A percentile compares a stretch with the other conserved stretches of the same genome.
These are phyloP conservation scores for Criorhina ranunculi DNA, from an alignment of 2,888 invertebrate genomes.

Conservation along the genomic window DNA sequence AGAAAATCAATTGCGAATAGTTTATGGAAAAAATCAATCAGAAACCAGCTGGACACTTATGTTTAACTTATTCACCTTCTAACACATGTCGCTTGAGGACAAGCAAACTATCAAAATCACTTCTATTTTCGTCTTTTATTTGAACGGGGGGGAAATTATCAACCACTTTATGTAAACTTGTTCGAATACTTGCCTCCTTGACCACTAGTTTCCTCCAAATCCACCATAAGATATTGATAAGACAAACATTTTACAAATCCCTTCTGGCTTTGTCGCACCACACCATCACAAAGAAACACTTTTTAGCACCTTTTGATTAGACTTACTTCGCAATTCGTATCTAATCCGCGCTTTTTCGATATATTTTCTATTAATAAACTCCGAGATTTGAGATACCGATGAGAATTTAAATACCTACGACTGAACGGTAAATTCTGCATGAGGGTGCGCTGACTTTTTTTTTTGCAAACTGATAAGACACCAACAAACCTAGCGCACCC, in stretches of 20 bases:
- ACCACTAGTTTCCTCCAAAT: background rate
- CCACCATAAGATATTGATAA: too few species aligned
- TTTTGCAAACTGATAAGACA: conserved; percentile 53
- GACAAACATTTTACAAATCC: background rate
- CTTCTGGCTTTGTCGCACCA: background rate
- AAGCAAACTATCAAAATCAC: background rate
- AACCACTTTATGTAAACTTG: background rate
- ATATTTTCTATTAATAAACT: conserved; percentile 20
- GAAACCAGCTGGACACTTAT: too few species aligned
- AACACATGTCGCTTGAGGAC: background rate
- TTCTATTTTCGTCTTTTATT: background rate
- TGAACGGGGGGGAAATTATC: background rate
- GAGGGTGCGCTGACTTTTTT: conserved; percentile 44
- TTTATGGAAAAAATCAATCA: too few species aligned
- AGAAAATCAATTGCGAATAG: background rate
- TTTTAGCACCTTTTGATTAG: background rate
- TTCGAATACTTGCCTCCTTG: conserved; percentile 15
- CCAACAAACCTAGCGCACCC: conserved; percentile 19
- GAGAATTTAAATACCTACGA: background rate
- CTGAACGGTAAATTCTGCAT: too few species aligned
- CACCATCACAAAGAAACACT: background rate
- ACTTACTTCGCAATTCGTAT: background rate
- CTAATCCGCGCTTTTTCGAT: background rate
- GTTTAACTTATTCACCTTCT: background rate
- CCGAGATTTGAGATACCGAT: background rate